A percentile compares a stretch with the other conserved stretches of the same genome.
phyloP scores from a whole-genome alignment of 1,140 invertebrate species.

The Agrypnia vestita region DNA sequence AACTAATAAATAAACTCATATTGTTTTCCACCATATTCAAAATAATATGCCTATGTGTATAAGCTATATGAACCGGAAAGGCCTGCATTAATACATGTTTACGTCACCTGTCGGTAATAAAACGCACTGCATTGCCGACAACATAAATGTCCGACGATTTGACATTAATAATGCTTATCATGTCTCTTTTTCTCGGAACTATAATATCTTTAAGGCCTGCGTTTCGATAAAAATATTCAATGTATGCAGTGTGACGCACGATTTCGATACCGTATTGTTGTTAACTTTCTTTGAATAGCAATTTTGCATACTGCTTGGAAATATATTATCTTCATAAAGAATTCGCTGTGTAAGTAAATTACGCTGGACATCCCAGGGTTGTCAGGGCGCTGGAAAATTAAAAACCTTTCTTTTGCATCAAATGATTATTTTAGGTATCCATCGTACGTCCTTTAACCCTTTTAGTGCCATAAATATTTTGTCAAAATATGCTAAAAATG shows the following conservation, averaged over 20 bases:
- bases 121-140: background rate
- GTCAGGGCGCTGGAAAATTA: background rate
- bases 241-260: conserved; percentile 10
- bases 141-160: background rate
- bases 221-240: conserved; percentile 9
- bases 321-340: background rate
- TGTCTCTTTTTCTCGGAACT: conserved; percentile 17
- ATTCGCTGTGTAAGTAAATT: conserved; percentile 20
- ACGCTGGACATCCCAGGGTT: background rate
- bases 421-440: no score
- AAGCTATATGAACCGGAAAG: background rate
- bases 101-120: background rate
- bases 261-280: conserved; percentile 7
- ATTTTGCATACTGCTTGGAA: conserved; percentile 26
- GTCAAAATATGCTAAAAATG: no score
- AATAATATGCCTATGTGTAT: no score
- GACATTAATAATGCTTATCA: conserved; percentile 5
- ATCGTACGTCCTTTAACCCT: no score
- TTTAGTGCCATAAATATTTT: no score
- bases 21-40: no score
- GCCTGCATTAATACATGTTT: background rate
- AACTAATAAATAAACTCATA: no score
- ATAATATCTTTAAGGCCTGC: background rate
- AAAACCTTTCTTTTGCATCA: no score
- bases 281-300: conserved; percentile 12